Conservation (phyloP, 2,797 vertebrate species). For the Loris lydekkerianus region DNA sequence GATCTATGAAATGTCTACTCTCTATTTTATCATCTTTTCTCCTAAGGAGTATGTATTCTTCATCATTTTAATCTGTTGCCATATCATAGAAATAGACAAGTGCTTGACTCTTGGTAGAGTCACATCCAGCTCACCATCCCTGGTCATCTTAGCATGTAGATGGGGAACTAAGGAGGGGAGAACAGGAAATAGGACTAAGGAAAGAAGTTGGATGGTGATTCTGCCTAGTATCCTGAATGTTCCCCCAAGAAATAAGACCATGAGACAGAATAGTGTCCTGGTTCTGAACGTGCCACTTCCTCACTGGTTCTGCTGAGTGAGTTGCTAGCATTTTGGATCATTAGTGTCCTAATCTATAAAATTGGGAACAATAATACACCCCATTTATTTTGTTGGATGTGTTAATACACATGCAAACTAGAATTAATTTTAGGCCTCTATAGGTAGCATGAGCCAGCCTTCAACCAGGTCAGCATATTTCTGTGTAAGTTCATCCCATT, state of each 20-base stretch:
- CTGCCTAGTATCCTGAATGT: background rate
- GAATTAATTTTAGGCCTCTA: background rate
- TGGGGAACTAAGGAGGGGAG: background rate
- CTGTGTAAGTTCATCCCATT: background rate
- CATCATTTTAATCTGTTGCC: background rate
- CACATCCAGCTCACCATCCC: background rate
- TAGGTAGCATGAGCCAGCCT: background rate
- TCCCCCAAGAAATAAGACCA: background rate
- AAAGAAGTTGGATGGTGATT: background rate
- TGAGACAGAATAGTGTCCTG: background rate
- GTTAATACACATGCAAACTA: background rate
- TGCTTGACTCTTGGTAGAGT: background rate
- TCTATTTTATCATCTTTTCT: background rate
- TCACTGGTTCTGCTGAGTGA: background rate
- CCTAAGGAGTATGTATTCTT: background rate
- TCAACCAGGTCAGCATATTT: background rate
- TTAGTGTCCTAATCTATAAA: constrained; percentile 32
- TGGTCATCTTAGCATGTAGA: background rate
- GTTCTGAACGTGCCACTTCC: background rate
- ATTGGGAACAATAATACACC: background rate
- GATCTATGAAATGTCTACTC: background rate
- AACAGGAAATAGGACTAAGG: background rate
- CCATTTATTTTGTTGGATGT: background rate
- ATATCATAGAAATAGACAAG: background rate
- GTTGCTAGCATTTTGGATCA: constrained; percentile 10